These are phyloP conservation scores for Hassar affinis DNA, from an alignment of 2,113 vertebrate species.

Conservation along the genomic window DNA sequence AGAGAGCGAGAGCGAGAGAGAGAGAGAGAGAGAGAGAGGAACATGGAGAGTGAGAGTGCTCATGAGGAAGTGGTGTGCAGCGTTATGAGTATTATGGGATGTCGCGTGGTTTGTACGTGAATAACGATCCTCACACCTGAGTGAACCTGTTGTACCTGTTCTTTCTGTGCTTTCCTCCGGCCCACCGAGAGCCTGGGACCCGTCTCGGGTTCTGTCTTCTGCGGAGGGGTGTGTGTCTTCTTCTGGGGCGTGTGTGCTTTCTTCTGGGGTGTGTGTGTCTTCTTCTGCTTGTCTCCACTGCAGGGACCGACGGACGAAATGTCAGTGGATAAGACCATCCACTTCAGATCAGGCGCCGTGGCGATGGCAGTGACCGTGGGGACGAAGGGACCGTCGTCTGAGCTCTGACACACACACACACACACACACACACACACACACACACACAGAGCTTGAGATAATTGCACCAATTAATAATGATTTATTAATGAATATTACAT, in stretches of 20 bases:
- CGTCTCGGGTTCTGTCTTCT: background rate
- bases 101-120: background rate
- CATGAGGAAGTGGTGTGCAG: background rate
- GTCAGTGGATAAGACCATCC: conserved; percentile 83
- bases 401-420: conserved; percentile 35
- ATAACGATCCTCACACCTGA: background rate
- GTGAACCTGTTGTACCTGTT: conserved; percentile 75
- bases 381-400: conserved; percentile 78
- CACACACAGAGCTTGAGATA: background rate
- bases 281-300: conserved; percentile 73
- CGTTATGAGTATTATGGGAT: conserved; percentile 4
- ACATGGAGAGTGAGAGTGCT: background rate
- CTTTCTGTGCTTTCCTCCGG: conserved; percentile 80
- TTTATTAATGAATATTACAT: background rate
- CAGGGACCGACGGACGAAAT: conserved; percentile 78
- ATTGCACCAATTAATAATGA: background rate
- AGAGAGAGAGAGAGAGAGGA: background rate
- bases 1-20: no score
- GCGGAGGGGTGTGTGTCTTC: conserved; percentile 55
- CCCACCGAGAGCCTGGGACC: conserved; percentile 55
- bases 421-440: conserved; percentile 29
- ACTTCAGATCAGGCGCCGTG: conserved; percentile 80
- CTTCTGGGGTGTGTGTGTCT: conserved; percentile 55
- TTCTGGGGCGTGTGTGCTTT: conserved; percentile 55
- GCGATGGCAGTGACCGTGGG: conserved; percentile 85